A percentile compares a stretch with the other conserved stretches of the same genome.
These are phyloP conservation scores for Anoplopoma fimbria DNA, from an alignment of 2,113 vertebrate genomes.

Conservation along the genomic window DNA sequence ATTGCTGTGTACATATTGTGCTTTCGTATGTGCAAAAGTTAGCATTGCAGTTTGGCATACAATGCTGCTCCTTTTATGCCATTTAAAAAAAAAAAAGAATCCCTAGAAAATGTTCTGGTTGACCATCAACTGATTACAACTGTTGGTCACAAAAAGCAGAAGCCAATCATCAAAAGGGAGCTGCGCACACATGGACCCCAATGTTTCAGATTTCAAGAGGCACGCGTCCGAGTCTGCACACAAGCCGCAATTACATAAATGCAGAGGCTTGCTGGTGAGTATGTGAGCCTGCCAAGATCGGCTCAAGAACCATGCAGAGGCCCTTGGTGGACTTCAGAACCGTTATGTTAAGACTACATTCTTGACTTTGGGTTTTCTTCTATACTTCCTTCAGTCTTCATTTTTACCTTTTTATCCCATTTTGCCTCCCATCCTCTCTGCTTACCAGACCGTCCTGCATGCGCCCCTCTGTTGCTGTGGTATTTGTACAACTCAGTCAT, in stretches of 20 bases:
- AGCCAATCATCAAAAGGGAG: conserved; percentile 18
- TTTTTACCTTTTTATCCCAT: neutral
- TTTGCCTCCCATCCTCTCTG: neutral
- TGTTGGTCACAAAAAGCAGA: conserved; percentile 25
- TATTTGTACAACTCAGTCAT: neutral
- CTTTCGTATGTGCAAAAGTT: neutral
- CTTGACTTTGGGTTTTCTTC: neutral
- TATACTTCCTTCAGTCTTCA: conserved; percentile 11
- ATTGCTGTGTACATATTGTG: neutral
- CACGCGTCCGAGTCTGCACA: conserved; percentile 33
- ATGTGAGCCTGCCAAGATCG: neutral
- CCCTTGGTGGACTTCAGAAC: conserved; percentile 6
- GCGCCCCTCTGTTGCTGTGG: neutral
- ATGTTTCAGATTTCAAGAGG: conserved; percentile 45
- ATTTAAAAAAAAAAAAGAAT: conserved; percentile 15
- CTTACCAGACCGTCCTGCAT: neutral
- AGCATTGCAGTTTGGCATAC: neutral
- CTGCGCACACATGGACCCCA: conserved; percentile 1
- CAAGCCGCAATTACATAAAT: conserved; percentile 35
- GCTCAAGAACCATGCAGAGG: conserved; percentile 18
- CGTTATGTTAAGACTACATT: neutral
- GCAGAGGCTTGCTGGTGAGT: conserved; percentile 14
- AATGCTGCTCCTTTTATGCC: neutral
- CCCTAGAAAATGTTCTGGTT: conserved; percentile 6
- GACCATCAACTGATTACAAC: conserved; percentile 28